A percentile compares a stretch with the other conserved stretches of the same genome.
These are phyloP conservation scores for Tenualosa ilisha DNA, from an alignment of 2,797 vertebrate species.

Conservation along the genomic window DNA sequence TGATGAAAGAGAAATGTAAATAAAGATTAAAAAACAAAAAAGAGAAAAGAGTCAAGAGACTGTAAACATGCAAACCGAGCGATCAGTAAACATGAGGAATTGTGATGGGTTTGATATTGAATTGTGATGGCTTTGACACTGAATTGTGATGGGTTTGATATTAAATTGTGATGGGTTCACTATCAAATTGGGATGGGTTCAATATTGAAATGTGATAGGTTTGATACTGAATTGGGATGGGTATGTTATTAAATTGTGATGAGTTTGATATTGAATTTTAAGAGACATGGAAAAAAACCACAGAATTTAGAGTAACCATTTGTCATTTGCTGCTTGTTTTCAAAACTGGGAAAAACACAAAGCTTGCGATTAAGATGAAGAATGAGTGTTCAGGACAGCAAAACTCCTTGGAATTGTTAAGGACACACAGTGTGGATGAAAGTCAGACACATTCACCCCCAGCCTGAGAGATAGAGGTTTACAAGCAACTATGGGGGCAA, in stretches of 20 bases:
- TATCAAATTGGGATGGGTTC: too few relatives aligned
- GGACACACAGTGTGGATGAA: constrained; percentile 26
- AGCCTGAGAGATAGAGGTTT: constrained; percentile 62
- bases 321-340: not conserved
- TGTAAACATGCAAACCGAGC: not conserved
- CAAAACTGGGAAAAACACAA: not conserved
- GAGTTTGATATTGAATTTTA: not conserved
- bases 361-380: not conserved
- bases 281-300: not conserved
- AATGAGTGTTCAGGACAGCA: not conserved
- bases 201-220: too few relatives aligned
- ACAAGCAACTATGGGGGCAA: constrained; percentile 70
- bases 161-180: too few relatives aligned
- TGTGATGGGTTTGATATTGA: too few relatives aligned
- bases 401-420: not conserved
- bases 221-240: too few relatives aligned
- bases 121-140: too few relatives aligned
- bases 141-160: too few relatives aligned
- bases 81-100: not conserved
- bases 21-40: not conserved
- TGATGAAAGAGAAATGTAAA: not conserved
- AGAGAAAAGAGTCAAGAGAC: not conserved
- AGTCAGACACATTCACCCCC: constrained; percentile 46
- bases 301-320: not conserved
- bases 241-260: not conserved